Evolutionary conservation across 2,888 invertebrate species (phyloP).

Genomic region (Branchellion lobata): DNA sequence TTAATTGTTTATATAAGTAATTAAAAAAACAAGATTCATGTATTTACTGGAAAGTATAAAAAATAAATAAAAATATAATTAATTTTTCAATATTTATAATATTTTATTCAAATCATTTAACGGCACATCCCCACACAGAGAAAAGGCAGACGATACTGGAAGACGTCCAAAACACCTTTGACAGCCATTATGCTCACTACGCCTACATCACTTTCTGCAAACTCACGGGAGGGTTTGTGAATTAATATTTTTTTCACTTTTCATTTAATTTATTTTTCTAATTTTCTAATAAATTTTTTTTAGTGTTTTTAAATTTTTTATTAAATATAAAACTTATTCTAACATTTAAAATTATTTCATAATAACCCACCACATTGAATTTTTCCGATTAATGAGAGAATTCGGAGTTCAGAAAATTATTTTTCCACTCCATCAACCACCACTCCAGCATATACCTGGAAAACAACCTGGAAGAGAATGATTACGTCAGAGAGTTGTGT

Average conservation of each 20-base stretch:
- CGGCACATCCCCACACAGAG: background rate
- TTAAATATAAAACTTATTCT: background rate
- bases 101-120: too few species aligned
- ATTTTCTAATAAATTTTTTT: background rate
- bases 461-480: conserved; percentile 68
- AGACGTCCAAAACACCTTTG: conserved; percentile 75
- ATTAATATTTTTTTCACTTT: too few species aligned
- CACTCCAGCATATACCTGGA: conserved; percentile 62
- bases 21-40: too few species aligned
- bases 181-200: conserved; percentile 78
- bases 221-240: conserved; percentile 62
- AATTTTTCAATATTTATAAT: too few species aligned
- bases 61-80: too few species aligned
- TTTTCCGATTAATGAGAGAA: too few species aligned
- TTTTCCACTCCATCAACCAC: too few species aligned
- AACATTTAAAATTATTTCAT: background rate
- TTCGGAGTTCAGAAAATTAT: too few species aligned
- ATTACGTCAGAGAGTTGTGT: conserved; percentile 76
- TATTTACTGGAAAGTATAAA: too few species aligned
- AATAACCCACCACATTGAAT: too few species aligned
- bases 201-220: conserved; percentile 69
- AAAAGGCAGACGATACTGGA: background rate
- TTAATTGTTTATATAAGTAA: too few species aligned
- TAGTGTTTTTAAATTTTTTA: background rate
- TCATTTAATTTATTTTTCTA: background rate